A percentile compares a stretch with the other conserved stretches of the same genome.
Conservation (phyloP, 2,888 invertebrate species). For the Tinea pellionella region DNA sequence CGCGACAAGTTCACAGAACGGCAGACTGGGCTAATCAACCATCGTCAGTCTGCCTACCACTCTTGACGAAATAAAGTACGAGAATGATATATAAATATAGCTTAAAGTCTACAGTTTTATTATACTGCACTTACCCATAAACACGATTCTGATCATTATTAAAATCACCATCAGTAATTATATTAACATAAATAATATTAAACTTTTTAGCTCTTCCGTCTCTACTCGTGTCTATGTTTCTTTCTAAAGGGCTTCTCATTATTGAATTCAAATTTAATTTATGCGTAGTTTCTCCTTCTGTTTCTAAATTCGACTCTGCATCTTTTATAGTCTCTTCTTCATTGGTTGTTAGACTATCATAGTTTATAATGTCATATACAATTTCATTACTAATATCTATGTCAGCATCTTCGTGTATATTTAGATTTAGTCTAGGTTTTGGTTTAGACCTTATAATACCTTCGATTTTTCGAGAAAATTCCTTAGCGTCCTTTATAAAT, state of each 20-base stretch:
- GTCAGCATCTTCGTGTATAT: too few species aligned
- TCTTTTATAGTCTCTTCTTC: neutral
- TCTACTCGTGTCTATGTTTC: slow-evolving; percentile 18
- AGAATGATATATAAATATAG: too few species aligned
- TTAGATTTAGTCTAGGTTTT: slow-evolving; percentile 34
- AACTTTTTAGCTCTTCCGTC: slow-evolving; percentile 24
- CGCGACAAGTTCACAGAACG: too few species aligned
- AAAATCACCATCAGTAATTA: slow-evolving; percentile 39
- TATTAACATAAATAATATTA: slow-evolving; percentile 41
- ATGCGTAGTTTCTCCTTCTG: too few species aligned
- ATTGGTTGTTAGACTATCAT: slow-evolving; percentile 18
- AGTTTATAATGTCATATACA: slow-evolving; percentile 50
- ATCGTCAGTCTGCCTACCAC: too few species aligned
- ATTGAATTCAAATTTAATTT: too few species aligned
- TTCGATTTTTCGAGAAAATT: slow-evolving; percentile 40
- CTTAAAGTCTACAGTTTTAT: too few species aligned
- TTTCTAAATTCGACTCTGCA: slow-evolving; percentile 24
- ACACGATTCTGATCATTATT: slow-evolving; percentile 32
- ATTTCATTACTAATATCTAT: slow-evolving; percentile 38
- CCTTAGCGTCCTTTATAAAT: slow-evolving; percentile 41
- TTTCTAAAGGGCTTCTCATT: too few species aligned
- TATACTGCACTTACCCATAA: slow-evolving; percentile 35
- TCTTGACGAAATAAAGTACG: too few species aligned
- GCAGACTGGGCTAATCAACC: too few species aligned
- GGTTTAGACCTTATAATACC: slow-evolving; percentile 41